A percentile compares a stretch with the other conserved stretches of the same genome.
phyloP scores from a whole-genome alignment of 2,113 vertebrate species.

The Raja brachyura region DNA sequence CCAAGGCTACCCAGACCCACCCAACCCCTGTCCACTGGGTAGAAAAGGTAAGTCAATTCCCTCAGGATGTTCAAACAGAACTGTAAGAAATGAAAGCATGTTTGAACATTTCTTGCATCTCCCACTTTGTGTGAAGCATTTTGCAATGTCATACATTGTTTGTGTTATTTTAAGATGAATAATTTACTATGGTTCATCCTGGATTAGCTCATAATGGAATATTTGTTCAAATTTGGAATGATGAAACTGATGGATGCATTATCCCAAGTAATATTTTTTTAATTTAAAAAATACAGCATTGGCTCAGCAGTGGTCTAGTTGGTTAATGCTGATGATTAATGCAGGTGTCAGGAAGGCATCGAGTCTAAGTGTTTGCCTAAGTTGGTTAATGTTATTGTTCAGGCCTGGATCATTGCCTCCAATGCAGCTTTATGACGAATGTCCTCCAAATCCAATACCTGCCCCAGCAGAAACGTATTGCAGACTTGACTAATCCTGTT shows the following conservation, averaged over 20 bases:
- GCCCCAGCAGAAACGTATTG: neutral
- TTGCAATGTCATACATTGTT: too few species aligned
- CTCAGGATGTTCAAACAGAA: neutral
- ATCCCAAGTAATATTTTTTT: neutral
- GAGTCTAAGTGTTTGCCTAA: neutral
- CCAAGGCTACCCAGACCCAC: conserved; percentile 92
- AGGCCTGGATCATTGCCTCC: neutral
- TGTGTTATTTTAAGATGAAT: neutral
- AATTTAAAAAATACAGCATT: neutral
- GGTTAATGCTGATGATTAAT: neutral
- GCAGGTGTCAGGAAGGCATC: neutral
- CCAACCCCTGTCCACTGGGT: conserved; percentile 89
- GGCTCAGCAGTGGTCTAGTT: neutral
- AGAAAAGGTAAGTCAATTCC: conserved; percentile 68
- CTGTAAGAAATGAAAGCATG: neutral
- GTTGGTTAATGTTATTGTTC: neutral
- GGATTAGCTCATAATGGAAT: neutral
- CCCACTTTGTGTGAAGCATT: neutral
- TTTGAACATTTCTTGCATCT: neutral
- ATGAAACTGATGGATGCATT: neutral
- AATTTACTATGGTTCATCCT: neutral
- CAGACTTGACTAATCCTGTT: neutral
- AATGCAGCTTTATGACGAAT: neutral
- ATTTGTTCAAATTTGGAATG: neutral
- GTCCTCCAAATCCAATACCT: neutral